Percentiles rank a stretch among this genome's conserved stretches.
phyloP scores from a whole-genome alignment of 2,797 vertebrate species.

The Chiloscyllium punctatum region DNA sequence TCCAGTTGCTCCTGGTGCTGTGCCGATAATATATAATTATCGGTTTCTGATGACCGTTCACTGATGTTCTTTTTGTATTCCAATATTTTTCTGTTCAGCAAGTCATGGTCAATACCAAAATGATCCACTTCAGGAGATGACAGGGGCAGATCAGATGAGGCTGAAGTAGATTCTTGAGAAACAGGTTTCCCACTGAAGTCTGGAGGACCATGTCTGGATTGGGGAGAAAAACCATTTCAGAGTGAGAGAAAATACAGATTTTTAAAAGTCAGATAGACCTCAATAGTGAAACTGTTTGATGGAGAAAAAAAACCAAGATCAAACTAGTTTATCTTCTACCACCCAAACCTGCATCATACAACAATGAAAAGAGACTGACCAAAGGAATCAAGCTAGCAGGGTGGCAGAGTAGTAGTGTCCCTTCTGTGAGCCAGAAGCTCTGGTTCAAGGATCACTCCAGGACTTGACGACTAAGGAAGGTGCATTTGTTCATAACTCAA shows the following conservation, averaged over 20 bases:
- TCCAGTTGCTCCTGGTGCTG: slow-evolving; percentile 50
- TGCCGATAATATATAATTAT: slow-evolving; percentile 43
- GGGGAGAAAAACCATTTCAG: neutral
- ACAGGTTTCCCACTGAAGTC: slow-evolving; percentile 42
- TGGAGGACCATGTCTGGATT: neutral
- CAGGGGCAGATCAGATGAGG: neutral
- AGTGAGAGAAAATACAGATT: neutral
- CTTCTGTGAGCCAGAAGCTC: no score
- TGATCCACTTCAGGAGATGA: slow-evolving; percentile 43
- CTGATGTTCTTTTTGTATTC: slow-evolving; percentile 61
- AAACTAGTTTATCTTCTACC: neutral
- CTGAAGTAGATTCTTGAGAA: neutral
- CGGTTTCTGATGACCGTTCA: slow-evolving; percentile 18
- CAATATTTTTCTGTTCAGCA: slow-evolving; percentile 64
- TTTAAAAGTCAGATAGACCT: neutral
- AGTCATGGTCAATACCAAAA: slow-evolving; percentile 68
- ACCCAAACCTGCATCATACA: neutral
- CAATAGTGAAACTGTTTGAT: neutral
- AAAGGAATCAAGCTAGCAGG: neutral
- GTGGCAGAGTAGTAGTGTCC: no score
- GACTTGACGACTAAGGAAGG: no score
- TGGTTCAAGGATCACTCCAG: no score
- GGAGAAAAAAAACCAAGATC: neutral
- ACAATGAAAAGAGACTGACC: neutral
- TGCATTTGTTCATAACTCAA: no score